phyloP scores from a whole-genome alignment of 2,113 vertebrate genomes.

The Ctenomys sociabilis region DNA sequence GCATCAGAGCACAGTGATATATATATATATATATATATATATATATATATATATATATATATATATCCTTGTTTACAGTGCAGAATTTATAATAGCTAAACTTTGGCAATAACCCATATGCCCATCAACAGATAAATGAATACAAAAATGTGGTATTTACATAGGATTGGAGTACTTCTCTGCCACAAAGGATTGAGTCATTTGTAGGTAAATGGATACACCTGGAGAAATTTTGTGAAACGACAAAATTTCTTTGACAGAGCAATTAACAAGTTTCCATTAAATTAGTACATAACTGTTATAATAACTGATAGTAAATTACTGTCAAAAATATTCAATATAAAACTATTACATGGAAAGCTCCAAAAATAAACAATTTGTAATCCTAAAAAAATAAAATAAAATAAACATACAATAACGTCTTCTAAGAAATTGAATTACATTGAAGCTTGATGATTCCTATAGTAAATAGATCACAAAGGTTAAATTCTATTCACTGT shows the following conservation, averaged over 20 bases:
- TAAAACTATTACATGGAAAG: too few species aligned
- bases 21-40: not conserved
- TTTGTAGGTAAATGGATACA: not conserved
- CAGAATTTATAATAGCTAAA: not conserved
- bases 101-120: not conserved
- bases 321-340: too few species aligned
- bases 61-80: not conserved
- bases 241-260: not conserved
- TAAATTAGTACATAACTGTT: too few species aligned
- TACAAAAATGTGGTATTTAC: not conserved
- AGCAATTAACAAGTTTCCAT: too few species aligned
- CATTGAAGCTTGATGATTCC: too few species aligned
- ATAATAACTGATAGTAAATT: too few species aligned
- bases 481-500: too few species aligned
- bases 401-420: too few species aligned
- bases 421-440: too few species aligned
- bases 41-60: not conserved
- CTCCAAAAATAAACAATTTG: too few species aligned
- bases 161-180: not conserved
- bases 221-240: not conserved
- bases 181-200: not conserved
- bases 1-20: not conserved
- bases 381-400: too few species aligned
- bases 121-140: not conserved
- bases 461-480: too few species aligned